These are phyloP conservation scores for Keiferia lycopersicella DNA, from an alignment of 2,888 invertebrate species.

Conservation along the genomic window DNA sequence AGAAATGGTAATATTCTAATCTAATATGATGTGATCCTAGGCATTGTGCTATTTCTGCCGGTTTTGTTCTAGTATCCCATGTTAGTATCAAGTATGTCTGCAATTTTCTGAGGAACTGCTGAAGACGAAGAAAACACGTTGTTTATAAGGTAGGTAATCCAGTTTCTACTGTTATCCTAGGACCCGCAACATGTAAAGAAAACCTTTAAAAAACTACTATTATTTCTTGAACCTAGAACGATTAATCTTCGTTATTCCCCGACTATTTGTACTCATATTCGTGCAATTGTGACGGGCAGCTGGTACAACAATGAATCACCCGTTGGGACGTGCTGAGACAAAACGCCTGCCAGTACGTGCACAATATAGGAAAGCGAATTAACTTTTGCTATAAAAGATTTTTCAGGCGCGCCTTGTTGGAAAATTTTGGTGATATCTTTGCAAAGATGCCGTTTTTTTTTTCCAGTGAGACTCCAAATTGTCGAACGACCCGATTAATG, in stretches of 20 bases:
- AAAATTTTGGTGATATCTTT: not conserved
- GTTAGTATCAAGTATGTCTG: too few relatives aligned
- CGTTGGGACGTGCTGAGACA: conserved; percentile 1
- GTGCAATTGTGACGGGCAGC: conserved; percentile 2
- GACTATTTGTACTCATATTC: conserved; percentile 18
- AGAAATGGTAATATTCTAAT: too few relatives aligned
- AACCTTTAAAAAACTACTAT: not conserved
- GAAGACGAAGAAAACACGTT: too few relatives aligned
- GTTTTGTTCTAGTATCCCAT: too few relatives aligned
- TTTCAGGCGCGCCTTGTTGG: not conserved
- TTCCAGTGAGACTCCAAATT: too few relatives aligned
- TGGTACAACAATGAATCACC: conserved; percentile 10
- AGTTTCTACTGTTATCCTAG: too few relatives aligned
- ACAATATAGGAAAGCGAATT: not conserved
- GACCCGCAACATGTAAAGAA: not conserved
- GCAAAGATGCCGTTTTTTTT: too few relatives aligned
- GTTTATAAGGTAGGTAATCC: not conserved
- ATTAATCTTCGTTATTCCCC: not conserved
- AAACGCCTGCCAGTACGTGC: not conserved
- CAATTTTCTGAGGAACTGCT: too few relatives aligned
- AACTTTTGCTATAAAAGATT: not conserved
- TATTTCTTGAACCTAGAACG: not conserved
- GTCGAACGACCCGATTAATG: too few relatives aligned
- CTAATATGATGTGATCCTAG: too few relatives aligned
- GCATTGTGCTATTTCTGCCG: too few relatives aligned